Conservation (phyloP, 2,113 vertebrate species). For the Ictidomys tridecemlineatus region DNA sequence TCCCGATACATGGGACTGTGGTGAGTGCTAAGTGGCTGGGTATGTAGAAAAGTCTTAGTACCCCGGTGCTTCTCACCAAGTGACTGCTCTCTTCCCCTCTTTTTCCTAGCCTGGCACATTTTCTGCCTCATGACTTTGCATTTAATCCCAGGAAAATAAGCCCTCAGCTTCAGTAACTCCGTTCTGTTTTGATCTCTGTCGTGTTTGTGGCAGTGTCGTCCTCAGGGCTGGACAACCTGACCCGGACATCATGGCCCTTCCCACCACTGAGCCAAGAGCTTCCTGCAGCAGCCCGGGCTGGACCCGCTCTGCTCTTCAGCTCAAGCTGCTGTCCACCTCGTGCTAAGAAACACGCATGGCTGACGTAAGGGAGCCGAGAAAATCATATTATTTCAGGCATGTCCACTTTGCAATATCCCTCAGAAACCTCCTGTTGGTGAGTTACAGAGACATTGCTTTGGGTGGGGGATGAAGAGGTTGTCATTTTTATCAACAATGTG, state of each 20-base stretch:
- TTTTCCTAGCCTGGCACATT: background rate
- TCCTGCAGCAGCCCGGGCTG: background rate
- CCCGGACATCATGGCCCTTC: constrained; percentile 6
- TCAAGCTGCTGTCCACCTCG: background rate
- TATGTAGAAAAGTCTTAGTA: background rate
- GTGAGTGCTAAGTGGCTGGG: background rate
- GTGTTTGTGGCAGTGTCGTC: background rate
- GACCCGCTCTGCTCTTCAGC: background rate
- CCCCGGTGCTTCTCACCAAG: background rate
- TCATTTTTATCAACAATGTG: background rate
- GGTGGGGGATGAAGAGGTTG: too few relatives aligned
- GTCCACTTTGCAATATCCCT: background rate
- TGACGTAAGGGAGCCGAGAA: constrained; percentile 27
- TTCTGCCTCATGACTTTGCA: background rate
- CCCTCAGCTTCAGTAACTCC: background rate
- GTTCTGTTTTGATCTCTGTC: background rate
- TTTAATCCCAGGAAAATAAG: constrained; percentile 24
- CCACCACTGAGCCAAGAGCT: background rate
- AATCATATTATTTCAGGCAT: background rate
- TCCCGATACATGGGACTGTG: background rate
- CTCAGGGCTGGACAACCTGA: background rate
- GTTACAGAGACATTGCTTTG: background rate
- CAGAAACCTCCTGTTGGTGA: background rate
- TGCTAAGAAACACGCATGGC: background rate
- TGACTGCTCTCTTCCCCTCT: background rate